Conservation (phyloP, 2,888 invertebrate species). For the Unio pictorum region DNA sequence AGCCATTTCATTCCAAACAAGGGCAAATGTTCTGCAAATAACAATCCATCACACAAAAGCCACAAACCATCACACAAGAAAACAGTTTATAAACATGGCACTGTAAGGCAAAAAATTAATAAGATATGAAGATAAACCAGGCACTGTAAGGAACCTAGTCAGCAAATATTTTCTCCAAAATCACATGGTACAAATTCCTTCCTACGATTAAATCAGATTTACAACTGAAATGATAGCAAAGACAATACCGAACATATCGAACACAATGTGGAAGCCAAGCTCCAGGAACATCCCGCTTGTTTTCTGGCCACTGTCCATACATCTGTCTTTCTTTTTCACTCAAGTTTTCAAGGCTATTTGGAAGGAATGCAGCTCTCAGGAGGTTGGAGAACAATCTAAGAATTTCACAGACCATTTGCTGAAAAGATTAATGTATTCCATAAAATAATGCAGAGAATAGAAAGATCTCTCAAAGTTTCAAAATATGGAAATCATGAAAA, state of each 20-base stretch:
- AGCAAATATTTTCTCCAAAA: no score
- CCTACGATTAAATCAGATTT: no score
- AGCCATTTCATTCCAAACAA: no score
- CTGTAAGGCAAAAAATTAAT: no score
- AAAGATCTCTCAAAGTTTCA: not conserved
- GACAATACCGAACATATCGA: constrained; percentile 77
- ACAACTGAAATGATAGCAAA: no score
- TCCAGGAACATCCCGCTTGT: constrained; percentile 61
- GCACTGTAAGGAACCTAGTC: no score
- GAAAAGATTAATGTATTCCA: constrained; percentile 13
- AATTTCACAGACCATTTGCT: constrained; percentile 85
- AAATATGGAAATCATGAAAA: not conserved
- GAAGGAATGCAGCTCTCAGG: constrained; percentile 82
- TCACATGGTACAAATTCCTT: no score
- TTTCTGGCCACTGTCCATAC: constrained; percentile 74
- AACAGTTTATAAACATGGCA: no score
- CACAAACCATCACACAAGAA: no score
- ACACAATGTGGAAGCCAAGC: constrained; percentile 87
- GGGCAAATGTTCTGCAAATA: no score
- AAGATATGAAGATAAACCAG: no score
- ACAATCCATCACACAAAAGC: no score
- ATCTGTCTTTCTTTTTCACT: constrained; percentile 66
- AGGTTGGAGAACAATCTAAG: constrained; percentile 84
- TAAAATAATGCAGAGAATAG: not conserved
- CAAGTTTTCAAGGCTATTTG: constrained; percentile 76